Base-by-base conservation (phyloP, 2,797 vertebrate species). In the Knipowitschia caucasica region DNA sequence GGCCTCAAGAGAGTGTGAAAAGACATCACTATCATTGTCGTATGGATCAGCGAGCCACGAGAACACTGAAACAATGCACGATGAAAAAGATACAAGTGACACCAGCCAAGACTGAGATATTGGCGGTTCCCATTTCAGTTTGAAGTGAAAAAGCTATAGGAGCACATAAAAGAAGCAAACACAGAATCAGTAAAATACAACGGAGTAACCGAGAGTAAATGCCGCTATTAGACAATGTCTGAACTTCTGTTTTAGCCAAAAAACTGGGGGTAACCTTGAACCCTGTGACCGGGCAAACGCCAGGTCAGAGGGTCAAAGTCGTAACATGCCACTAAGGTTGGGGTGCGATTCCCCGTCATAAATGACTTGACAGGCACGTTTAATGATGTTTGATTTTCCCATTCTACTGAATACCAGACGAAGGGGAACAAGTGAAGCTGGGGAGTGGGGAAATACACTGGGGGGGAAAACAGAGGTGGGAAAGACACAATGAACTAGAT, bases 331-430 rank as follows among this genome's bases (percentile, higher is more conserved):
- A 1, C 38, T 18, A 44, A 20, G 26, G 40, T 23, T 30, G 46
- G 51, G 25, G 12, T 29, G 46, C 47, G 26, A 71, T 53, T 59
- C 30, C 58, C 33, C 18, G 4, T 64, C 59, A 54, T 56, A 74
- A 73, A 31, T 63, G 23, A 23, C 15, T 42, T 56, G 50, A 50
- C 55, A 49, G 30, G 38, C 10, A 47, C 14, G 14, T 17, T 75
- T 76, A 67, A 78, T 61, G 71, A 58, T 64, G 73, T 80, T 81
- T 81, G 65, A 65, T 62, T 65, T 71, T 80, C 77, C 69, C 70
- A 44, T 70, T 69, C 29, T 56, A 10, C 7, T 7, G 14, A 2
- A 33, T 7, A 12, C n/a, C 4, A 26, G 4, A 46, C 10, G 27
- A 9, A 18, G 6, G 15, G n/a, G 17, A 8, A 4, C 49, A 26